Evolutionary conservation across 2,797 vertebrate species (phyloP).

Genomic region (Micropoecilia bifurca): DNA sequence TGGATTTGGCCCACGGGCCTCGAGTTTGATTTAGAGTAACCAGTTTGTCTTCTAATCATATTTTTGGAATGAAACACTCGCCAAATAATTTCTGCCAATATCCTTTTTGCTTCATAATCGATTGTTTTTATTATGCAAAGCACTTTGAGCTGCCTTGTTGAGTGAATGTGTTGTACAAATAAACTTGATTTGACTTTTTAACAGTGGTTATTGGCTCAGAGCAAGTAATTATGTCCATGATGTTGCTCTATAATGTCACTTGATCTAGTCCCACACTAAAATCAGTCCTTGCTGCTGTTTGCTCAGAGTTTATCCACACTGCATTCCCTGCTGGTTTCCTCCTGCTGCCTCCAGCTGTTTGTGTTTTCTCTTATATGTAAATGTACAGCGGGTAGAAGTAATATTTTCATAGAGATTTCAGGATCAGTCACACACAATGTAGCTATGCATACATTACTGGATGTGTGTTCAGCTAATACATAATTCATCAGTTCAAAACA

Average conservation of each 20-base stretch:
- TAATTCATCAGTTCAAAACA: slow-evolving; percentile 34
- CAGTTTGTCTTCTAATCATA: too few species aligned
- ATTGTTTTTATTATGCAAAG: too few species aligned
- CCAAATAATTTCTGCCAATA: too few species aligned
- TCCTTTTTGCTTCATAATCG: too few species aligned
- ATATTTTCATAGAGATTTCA: slow-evolving; percentile 19
- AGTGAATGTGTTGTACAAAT: too few species aligned
- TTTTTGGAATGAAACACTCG: too few species aligned
- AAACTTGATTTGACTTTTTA: background rate
- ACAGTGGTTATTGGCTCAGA: background rate
- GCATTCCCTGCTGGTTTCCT: background rate
- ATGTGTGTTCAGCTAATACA: slow-evolving; percentile 11
- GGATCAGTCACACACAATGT: slow-evolving; percentile 20
- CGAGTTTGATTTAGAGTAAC: too few species aligned
- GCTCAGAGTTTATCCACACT: slow-evolving; percentile 1
- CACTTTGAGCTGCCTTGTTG: too few species aligned
- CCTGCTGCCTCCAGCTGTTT: slow-evolving; percentile 7
- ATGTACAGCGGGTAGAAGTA: slow-evolving; percentile 1
- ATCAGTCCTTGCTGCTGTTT: background rate
- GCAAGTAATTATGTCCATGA: background rate
- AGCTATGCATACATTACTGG: slow-evolving; percentile 6
- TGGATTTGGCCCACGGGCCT: too few species aligned
- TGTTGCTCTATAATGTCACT: background rate
- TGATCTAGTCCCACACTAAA: background rate
- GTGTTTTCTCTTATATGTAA: slow-evolving; percentile 24